Evolutionary conservation across 2,797 vertebrate species (phyloP).

Genomic region (Gouania willdenowi): DNA sequence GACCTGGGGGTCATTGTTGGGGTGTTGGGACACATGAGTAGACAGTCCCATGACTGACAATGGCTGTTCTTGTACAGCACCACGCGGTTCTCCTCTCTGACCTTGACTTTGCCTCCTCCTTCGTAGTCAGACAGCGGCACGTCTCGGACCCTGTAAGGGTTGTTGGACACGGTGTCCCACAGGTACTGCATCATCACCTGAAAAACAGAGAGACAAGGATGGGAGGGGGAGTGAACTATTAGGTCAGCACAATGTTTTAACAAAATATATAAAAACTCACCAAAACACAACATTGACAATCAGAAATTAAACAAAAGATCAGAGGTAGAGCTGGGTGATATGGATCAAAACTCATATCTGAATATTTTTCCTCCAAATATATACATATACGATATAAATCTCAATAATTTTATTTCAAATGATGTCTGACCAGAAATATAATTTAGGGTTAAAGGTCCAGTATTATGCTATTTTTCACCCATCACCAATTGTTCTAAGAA

Average conservation of each 20-base stretch:
- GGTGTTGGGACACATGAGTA: slow-evolving; percentile 73
- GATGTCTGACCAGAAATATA: too few relatives aligned
- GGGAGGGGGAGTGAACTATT: neutral
- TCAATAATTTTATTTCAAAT: too few relatives aligned
- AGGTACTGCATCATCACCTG: slow-evolving; percentile 86
- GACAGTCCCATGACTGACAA: slow-evolving; percentile 84
- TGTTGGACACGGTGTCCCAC: slow-evolving; percentile 81
- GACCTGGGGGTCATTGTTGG: slow-evolving; percentile 58
- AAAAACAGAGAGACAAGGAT: neutral
- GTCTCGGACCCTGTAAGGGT: slow-evolving; percentile 88
- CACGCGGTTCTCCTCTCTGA: slow-evolving; percentile 80
- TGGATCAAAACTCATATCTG: too few relatives aligned
- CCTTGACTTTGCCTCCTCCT: slow-evolving; percentile 23
- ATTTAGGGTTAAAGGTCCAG: too few relatives aligned
- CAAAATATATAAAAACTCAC: too few relatives aligned
- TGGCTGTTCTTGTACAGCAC: slow-evolving; percentile 75
- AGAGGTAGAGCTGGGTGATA: too few relatives aligned
- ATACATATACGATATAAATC: too few relatives aligned
- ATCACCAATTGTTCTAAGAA: too few relatives aligned
- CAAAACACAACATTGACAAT: neutral
- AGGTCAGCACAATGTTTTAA: neutral
- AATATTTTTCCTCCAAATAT: too few relatives aligned
- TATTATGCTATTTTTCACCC: too few relatives aligned
- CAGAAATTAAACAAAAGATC: neutral
- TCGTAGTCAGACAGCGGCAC: slow-evolving; percentile 79